Evolutionary conservation across 2,888 invertebrate species (phyloP).

Genomic region (Caenorhabditis macrosperma): DNA sequence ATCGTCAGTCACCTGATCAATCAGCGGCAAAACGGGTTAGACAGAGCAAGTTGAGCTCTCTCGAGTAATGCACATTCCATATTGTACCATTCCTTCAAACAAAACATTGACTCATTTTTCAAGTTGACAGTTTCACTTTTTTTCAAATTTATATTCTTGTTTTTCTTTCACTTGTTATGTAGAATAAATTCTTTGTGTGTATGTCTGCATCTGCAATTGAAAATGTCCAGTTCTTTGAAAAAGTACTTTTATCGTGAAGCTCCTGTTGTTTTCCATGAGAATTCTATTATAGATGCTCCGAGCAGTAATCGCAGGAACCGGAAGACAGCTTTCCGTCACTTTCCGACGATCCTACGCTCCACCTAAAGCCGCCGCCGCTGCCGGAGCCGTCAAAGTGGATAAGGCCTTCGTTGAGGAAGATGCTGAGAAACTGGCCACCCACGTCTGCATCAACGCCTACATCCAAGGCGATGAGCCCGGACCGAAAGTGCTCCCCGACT

Average conservation of each 20-base stretch:
- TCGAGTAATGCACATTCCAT: conserved; percentile 25
- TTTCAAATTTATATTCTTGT: neutral
- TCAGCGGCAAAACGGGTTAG: conserved; percentile 23
- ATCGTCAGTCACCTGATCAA: conserved; percentile 6
- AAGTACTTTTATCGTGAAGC: neutral
- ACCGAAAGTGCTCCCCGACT: conserved; percentile 81
- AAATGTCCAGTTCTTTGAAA: neutral
- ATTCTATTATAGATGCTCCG: conserved; percentile 45
- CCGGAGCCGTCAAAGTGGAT: conserved; percentile 62
- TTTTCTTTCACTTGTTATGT: neutral
- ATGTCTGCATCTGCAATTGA: neutral
- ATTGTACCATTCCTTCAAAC: conserved; percentile 1
- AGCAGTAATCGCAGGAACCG: neutral
- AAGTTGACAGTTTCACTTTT: conserved; percentile 8
- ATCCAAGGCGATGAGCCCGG: conserved; percentile 81
- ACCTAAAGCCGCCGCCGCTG: conserved; percentile 51
- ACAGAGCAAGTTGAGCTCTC: conserved; percentile 46
- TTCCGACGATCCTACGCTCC: conserved; percentile 32
- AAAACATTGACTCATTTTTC: neutral
- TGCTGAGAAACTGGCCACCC: conserved; percentile 74
- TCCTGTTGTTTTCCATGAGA: neutral
- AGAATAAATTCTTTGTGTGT: neutral
- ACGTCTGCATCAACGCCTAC: conserved; percentile 78
- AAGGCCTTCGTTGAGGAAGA: conserved; percentile 76
- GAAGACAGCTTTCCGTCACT: neutral